A percentile compares a stretch with the other conserved stretches of the same genome.
Conservation (phyloP, 1,140 invertebrate genomes). For the Apocrypta bakeri region DNA sequence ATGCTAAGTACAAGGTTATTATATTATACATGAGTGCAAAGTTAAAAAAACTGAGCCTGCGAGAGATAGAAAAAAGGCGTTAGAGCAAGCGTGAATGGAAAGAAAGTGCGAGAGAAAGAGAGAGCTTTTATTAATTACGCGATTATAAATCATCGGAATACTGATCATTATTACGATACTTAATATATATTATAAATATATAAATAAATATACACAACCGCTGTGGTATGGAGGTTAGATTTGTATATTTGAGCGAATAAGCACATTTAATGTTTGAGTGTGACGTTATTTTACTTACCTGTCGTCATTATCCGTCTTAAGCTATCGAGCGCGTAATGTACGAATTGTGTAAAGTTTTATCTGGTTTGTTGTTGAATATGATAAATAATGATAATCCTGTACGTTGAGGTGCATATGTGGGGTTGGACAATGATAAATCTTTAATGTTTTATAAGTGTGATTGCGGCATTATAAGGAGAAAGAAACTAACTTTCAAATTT, state of each 20-base stretch:
- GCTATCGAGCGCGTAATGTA: constrained; percentile 55
- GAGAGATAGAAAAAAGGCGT: not conserved
- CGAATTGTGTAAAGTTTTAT: constrained; percentile 60
- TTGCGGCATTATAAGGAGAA: constrained; percentile 21
- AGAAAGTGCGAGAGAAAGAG: constrained; percentile 69
- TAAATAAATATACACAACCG: constrained; percentile 55
- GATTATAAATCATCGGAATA: constrained; percentile 48
- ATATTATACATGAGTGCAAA: constrained; percentile 9
- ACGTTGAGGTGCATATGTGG: constrained; percentile 19
- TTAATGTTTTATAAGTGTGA: constrained; percentile 52
- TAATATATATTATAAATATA: constrained; percentile 54
- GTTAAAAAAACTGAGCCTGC: not conserved
- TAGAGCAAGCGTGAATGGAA: not conserved
- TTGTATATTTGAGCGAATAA: constrained; percentile 69
- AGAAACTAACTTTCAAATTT: constrained; percentile 26
- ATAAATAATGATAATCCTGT: constrained; percentile 47
- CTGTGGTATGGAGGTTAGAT: constrained; percentile 60
- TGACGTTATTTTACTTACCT: constrained; percentile 64
- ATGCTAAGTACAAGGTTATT: constrained; percentile 71
- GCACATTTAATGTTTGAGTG: constrained; percentile 64
- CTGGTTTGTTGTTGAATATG: constrained; percentile 55
- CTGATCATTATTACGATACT: constrained; percentile 54
- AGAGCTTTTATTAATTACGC: constrained; percentile 60
- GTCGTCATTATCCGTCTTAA: constrained; percentile 55
- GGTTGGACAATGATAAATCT: constrained; percentile 37